Evolutionary conservation across 1,140 invertebrate genomes (phyloP).

Genomic region (Drosophila nasuta): DNA sequence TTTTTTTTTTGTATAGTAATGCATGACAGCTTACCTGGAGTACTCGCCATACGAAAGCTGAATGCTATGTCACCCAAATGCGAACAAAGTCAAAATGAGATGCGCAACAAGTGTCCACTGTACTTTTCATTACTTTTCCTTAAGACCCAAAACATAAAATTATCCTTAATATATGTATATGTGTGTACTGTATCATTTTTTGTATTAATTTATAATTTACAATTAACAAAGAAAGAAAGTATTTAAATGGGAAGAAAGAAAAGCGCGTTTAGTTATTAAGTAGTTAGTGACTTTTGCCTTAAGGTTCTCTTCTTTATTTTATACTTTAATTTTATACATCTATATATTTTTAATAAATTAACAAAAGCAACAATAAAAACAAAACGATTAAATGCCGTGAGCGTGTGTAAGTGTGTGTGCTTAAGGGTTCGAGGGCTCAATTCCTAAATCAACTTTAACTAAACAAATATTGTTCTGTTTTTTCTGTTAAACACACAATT

Average conservation of each 20-base stretch:
- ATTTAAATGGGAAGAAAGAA: conserved; percentile 8
- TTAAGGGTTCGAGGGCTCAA: conserved; percentile 25
- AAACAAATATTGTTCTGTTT: background rate
- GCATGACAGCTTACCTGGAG: conserved; percentile 13
- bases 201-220: conserved; percentile 24
- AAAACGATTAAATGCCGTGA: conserved; percentile 15
- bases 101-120: conserved; percentile 51
- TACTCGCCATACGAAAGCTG: conserved; percentile 26
- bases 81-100: conserved; percentile 18
- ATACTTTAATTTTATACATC: conserved; percentile 22
- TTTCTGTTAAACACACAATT: background rate
- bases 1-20: conserved; percentile 14
- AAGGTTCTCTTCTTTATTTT: conserved; percentile 45
- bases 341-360: conserved; percentile 48
- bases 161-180: conserved; percentile 27
- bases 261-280: conserved; percentile 37
- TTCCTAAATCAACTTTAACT: background rate
- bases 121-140: conserved; percentile 47
- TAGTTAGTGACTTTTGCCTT: conserved; percentile 39
- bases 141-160: conserved; percentile 39
- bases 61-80: conserved; percentile 40
- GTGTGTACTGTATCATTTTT: conserved; percentile 7
- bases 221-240: conserved; percentile 21
- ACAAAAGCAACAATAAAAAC: conserved; percentile 32
- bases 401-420: conserved; percentile 29